These are phyloP conservation scores for Arizona elegans DNA, from an alignment of 2,113 vertebrate species.

Conservation along the genomic window DNA sequence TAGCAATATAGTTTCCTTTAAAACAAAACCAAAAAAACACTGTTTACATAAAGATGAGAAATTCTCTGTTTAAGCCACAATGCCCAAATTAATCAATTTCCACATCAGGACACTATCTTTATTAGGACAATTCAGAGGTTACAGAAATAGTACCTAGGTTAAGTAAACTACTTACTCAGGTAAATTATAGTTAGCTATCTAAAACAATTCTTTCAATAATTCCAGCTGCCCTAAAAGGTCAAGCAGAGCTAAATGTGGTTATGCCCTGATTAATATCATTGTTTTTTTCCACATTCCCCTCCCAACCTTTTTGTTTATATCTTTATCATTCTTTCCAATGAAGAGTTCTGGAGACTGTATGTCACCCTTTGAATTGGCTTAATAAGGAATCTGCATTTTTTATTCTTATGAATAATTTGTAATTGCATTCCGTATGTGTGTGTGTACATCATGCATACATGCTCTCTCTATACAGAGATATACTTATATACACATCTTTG, in stretches of 20 bases:
- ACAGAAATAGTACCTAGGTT: not conserved
- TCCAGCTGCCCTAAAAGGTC: not conserved
- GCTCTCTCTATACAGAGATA: not conserved
- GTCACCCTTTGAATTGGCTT: not conserved
- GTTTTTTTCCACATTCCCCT: not conserved
- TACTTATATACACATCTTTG: not conserved
- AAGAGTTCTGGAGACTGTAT: not conserved
- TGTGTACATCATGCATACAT: not conserved
- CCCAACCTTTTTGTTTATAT: not conserved
- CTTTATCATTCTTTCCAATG: not conserved
- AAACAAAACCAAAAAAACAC: not conserved
- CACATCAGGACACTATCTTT: not conserved
- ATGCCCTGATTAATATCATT: not conserved
- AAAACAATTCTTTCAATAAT: not conserved
- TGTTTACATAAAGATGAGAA: not conserved
- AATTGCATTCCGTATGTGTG: not conserved
- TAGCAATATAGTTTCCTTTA: not conserved
- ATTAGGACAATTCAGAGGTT: not conserved
- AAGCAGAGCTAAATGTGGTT: not conserved
- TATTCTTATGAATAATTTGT: not conserved
- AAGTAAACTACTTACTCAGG: not conserved
- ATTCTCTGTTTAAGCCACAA: not conserved
- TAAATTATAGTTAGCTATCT: not conserved
- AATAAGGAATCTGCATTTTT: not conserved
- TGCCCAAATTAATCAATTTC: not conserved